Evolutionary conservation across 2,888 invertebrate genomes (phyloP).

Genomic region (Acholoe squamosa): DNA sequence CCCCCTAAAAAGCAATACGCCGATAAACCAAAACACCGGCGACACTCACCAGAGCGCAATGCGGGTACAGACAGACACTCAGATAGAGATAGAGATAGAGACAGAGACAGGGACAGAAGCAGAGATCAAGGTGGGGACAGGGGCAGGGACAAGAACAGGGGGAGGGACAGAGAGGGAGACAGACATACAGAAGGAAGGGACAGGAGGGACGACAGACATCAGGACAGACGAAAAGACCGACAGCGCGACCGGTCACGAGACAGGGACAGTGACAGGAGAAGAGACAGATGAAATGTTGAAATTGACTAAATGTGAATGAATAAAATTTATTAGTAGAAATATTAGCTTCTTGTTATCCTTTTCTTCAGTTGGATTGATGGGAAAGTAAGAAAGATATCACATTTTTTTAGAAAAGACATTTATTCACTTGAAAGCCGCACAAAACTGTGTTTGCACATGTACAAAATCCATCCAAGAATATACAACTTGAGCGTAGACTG

Average conservation of each 20-base stretch:
- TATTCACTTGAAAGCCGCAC: too few species aligned
- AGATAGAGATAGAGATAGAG: neutral
- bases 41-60: neutral
- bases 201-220: neutral
- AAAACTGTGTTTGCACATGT: too few species aligned
- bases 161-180: conserved; percentile 34
- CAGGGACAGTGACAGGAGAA: neutral
- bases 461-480: too few species aligned
- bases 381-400: too few species aligned
- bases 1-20: neutral
- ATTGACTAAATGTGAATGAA: too few species aligned
- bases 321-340: too few species aligned
- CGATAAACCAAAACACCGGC: neutral
- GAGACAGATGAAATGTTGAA: neutral
- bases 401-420: too few species aligned
- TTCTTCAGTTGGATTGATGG: too few species aligned
- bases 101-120: neutral
- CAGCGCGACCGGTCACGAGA: conserved; percentile 12
- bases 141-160: conserved; percentile 2
- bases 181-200: conserved; percentile 10
- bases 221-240: conserved; percentile 37
- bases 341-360: too few species aligned
- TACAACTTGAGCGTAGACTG: too few species aligned
- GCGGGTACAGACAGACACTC: neutral
- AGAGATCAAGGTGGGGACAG: conserved; percentile 8